Percentiles rank a stretch among this genome's conserved stretches.
Conservation (phyloP, 2,797 vertebrate genomes). For the Paramormyrops hopkinsi region DNA sequence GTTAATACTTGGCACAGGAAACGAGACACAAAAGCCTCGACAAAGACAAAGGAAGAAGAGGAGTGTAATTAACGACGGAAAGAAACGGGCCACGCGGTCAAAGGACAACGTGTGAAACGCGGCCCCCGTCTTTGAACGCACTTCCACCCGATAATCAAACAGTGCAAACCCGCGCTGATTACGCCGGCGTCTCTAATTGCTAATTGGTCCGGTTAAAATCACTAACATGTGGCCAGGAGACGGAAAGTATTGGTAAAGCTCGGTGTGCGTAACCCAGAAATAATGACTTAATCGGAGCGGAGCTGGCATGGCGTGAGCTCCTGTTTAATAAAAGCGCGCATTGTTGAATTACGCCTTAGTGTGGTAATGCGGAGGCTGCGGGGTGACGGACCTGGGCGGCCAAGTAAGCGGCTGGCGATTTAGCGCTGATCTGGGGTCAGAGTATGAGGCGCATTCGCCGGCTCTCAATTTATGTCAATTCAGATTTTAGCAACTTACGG, state of each 20-base stretch:
- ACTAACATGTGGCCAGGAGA: slow-evolving; percentile 20
- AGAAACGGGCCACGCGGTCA: neutral
- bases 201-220: slow-evolving; percentile 29
- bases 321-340: slow-evolving; percentile 4
- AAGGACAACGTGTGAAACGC: neutral
- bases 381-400: neutral
- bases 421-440: neutral
- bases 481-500: neutral
- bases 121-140: neutral
- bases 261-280: neutral
- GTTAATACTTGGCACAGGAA: neutral
- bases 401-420: neutral
- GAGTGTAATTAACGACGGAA: neutral
- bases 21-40: neutral
- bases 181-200: slow-evolving; percentile 26
- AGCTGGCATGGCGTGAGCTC: neutral
- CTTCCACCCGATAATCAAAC: slow-evolving; percentile 6
- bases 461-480: neutral
- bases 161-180: slow-evolving; percentile 17
- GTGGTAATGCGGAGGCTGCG: neutral
- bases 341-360: neutral
- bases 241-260: neutral
- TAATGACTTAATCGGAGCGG: neutral
- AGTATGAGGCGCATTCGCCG: neutral
- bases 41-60: neutral